phyloP scores from a whole-genome alignment of 2,113 vertebrate genomes.

The Pseudolaguvia tuberculata region DNA sequence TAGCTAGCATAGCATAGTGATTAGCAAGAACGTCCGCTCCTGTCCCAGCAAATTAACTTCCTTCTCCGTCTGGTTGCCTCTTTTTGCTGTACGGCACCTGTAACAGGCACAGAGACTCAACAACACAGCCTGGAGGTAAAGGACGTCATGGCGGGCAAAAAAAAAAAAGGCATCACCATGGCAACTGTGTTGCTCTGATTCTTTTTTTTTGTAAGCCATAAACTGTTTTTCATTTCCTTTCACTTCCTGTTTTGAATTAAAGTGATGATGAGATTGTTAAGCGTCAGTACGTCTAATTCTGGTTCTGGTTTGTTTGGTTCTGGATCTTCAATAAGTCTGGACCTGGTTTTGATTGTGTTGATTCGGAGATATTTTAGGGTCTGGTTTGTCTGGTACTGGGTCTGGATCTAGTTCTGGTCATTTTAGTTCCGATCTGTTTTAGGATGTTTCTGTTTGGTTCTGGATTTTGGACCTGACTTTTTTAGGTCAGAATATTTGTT shows the following conservation, averaged over 20 bases:
- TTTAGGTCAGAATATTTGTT: too few relatives aligned
- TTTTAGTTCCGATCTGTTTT: not conserved
- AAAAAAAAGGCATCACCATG: not conserved
- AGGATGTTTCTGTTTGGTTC: not conserved
- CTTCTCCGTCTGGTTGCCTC: not conserved
- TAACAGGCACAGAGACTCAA: not conserved
- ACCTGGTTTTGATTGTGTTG: not conserved
- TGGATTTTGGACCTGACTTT: not conserved
- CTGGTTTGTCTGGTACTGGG: not conserved
- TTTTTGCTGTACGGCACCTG: constrained; percentile 16
- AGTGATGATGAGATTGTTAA: too few relatives aligned
- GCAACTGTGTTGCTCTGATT: not conserved
- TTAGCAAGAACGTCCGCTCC: too few relatives aligned
- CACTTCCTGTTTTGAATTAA: too few relatives aligned
- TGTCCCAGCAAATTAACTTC: constrained; percentile 26
- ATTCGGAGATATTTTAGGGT: not conserved
- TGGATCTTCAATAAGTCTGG: not conserved
- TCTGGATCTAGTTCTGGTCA: not conserved
- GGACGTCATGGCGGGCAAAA: not conserved
- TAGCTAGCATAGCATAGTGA: too few relatives aligned
- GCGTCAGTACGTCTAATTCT: not conserved
- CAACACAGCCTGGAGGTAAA: constrained; percentile 22
- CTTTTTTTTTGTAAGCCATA: not conserved
- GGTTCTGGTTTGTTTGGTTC: not conserved
- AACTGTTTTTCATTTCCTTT: constrained; percentile 1